A percentile compares a stretch with the other conserved stretches of the same genome.
These are phyloP conservation scores for Apodemus speciosus DNA, from an alignment of 2,113 vertebrate genomes.

Conservation along the genomic window DNA sequence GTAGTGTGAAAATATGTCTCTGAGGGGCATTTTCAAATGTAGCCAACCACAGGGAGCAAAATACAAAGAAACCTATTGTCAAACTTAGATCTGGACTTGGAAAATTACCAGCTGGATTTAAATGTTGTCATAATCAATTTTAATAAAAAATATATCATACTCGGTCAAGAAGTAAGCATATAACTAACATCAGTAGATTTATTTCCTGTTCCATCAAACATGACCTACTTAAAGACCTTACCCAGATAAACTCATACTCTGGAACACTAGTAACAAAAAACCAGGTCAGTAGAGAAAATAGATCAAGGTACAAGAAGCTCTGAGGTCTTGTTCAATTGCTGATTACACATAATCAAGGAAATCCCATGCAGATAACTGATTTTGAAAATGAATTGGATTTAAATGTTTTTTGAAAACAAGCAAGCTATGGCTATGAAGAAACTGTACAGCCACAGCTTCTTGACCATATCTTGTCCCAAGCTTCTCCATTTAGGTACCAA, in stretches of 20 bases:
- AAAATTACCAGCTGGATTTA: not conserved
- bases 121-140: not conserved
- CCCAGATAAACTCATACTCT: not conserved
- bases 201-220: conserved; percentile 10
- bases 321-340: not conserved
- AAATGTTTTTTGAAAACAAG: conserved; percentile 12
- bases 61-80: not conserved
- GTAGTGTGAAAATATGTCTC: conserved; percentile 6
- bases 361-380: not conserved
- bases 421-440: not conserved
- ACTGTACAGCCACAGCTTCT: not conserved
- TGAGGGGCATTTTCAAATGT: not conserved
- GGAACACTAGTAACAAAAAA: not conserved
- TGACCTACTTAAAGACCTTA: not conserved
- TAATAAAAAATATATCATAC: conserved; percentile 35
- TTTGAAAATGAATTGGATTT: not conserved
- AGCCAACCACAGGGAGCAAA: not conserved
- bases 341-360: conserved; percentile 10
- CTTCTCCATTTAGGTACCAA: not conserved
- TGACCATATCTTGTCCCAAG: not conserved
- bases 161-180: conserved; percentile 26
- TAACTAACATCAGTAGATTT: conserved; percentile 3
- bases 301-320: conserved; percentile 9
- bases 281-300: not conserved
- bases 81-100: conserved; percentile 11